Evolutionary conservation across 2,888 invertebrate species (phyloP), one percentile per base, ranked within the genome.

Genomic region (Microchrysa polita): DNA sequence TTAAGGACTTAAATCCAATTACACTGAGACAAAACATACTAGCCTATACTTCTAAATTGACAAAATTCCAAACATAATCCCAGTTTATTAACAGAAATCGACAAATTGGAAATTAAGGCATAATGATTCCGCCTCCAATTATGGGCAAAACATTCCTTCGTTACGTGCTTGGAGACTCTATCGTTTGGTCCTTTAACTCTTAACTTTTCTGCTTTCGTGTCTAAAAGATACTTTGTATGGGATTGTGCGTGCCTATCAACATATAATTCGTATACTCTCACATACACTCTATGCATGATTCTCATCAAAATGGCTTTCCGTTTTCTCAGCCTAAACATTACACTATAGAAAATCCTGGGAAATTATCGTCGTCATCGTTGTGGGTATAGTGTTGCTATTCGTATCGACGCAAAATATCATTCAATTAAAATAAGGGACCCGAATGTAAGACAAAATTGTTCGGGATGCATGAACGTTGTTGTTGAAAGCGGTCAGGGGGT

Each of bases 31-130:
- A n/a, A 48, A 2, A n/a, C 16, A 48, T n/a, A 7, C 14, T 48
- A 5, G 2, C 5, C 16, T n/a, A 42, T 42, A 48, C 48, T 48
- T 48, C 48, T 10, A 48, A 48, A 10, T 48, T 7, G 48, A 48
- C 48, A 48, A n/a, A 12, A 48, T n/a, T n/a, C 48, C 10, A 48
- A 48, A 10, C 48, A 48, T 2, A n/a, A 48, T 48, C 16, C 16
- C 14, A 48, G 48, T 48, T n/a, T 48, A 48, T 48, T 48, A 48
- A 48, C 48, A 12, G 16, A n/a, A 48, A 48, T 59, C 59, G 59
- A 59, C 59, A 59, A 59, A 59, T 59, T 59, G 59, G 23, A 23
- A 23, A 59, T 59, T 20, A 59, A 59, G 23, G 59, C 27, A 18
- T 59, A 59, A n/a, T 59, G 59, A 59, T 59, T 59, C 23, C 12